Conservation (phyloP, 1,140 invertebrate species). For the Atta colombica region DNA sequence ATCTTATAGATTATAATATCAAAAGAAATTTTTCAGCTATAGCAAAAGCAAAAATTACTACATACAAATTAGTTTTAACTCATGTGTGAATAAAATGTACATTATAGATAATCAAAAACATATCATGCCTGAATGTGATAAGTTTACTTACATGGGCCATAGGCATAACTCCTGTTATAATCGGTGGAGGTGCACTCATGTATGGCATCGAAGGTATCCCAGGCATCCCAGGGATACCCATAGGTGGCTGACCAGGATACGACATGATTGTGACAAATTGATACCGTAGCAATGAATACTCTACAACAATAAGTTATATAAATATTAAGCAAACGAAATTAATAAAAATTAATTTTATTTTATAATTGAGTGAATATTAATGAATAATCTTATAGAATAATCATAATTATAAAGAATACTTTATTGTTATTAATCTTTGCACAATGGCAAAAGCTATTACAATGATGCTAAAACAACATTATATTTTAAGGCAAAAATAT, state of each 20-base stretch:
- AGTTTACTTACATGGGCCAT: constrained; percentile 85
- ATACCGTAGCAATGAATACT: constrained; percentile 42
- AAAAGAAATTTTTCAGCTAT: constrained; percentile 4
- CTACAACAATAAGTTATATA: constrained; percentile 50
- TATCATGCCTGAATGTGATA: constrained; percentile 24
- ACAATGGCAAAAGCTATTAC: too few species aligned
- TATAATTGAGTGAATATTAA: background rate
- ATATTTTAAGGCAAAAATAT: too few species aligned
- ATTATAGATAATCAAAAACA: background rate
- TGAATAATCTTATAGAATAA: background rate
- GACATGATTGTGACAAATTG: constrained; percentile 79
- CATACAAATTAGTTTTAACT: background rate
- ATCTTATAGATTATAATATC: background rate
- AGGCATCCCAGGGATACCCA: constrained; percentile 86
- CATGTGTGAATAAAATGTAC: constrained; percentile 11
- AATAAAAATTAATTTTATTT: background rate
- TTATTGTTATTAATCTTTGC: background rate
- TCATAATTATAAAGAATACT: background rate
- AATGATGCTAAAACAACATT: too few species aligned
- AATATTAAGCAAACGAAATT: background rate
- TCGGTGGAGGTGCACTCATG: constrained; percentile 86
- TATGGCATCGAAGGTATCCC: constrained; percentile 86
- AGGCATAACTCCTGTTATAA: constrained; percentile 85
- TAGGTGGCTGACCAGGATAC: constrained; percentile 85
- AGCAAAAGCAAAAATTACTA: constrained; percentile 35